Evolutionary conservation across 2,113 vertebrate species (phyloP).

Genomic region (Centropristis striata): DNA sequence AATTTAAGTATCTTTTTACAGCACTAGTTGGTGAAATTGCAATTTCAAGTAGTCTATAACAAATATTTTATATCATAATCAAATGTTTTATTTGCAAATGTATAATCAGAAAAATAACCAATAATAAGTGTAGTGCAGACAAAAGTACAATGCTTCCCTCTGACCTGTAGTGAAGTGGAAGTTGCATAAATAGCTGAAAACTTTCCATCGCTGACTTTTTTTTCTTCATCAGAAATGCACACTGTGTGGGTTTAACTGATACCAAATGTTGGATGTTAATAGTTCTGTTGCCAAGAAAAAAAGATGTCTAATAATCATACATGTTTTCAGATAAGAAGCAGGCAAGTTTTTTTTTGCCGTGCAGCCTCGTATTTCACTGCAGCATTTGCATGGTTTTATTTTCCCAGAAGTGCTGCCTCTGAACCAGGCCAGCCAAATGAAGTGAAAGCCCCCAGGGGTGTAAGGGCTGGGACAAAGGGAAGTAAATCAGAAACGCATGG

Average conservation of each 20-base stretch:
- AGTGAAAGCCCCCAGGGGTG: neutral
- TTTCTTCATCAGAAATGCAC: neutral
- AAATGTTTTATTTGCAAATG: neutral
- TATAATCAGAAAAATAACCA: neutral
- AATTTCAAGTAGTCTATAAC: neutral
- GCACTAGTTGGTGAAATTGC: neutral
- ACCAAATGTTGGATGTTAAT: neutral
- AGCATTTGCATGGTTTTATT: neutral
- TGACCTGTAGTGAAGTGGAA: neutral
- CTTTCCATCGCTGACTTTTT: neutral
- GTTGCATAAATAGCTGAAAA: neutral
- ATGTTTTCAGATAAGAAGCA: neutral
- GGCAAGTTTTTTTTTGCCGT: no score
- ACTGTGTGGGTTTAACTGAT: neutral
- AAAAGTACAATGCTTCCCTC: neutral
- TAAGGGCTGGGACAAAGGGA: neutral
- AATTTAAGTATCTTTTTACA: neutral
- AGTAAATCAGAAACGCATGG: conserved; percentile 40
- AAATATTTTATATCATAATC: neutral
- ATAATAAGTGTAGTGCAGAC: neutral
- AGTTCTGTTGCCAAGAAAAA: no score
- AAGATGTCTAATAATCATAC: neutral
- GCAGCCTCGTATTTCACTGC: conserved; percentile 2
- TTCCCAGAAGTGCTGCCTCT: conserved; percentile 37
- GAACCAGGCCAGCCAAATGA: neutral